A percentile compares a stretch with the other conserved stretches of the same genome.
Evolutionary conservation across 2,888 invertebrate genomes (phyloP).

Genomic region (Andrena trimmerana): DNA sequence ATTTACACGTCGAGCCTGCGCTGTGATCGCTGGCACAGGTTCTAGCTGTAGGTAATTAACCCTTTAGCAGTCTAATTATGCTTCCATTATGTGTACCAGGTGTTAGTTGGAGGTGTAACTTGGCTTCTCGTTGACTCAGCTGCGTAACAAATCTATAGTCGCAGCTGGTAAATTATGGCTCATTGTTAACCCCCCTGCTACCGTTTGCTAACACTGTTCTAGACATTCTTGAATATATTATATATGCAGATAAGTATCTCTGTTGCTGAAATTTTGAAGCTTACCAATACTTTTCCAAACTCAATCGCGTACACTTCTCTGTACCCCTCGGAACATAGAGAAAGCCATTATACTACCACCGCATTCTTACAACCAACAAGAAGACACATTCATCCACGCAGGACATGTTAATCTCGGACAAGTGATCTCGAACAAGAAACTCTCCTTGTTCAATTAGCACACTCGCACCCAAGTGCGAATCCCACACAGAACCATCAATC

Average conservation of each 20-base stretch:
- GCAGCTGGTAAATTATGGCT: constrained; percentile 8
- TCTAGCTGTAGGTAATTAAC: constrained; percentile 17
- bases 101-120: background rate
- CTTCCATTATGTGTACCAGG: background rate
- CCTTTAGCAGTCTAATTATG: background rate
- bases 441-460: too few species aligned
- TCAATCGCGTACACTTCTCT: background rate
- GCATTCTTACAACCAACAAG: background rate
- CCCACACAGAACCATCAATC: too few species aligned
- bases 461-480: too few species aligned
- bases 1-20: background rate
- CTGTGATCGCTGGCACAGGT: background rate
- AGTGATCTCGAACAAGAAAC: too few species aligned
- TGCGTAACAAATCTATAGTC: constrained; percentile 7
- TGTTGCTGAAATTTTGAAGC: background rate
- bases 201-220: background rate
- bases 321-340: too few species aligned
- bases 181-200: constrained; percentile 8
- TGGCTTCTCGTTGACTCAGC: background rate
- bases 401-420: too few species aligned
- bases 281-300: background rate
- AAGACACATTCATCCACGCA: too few species aligned
- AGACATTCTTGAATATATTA: background rate
- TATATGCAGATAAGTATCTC: background rate
- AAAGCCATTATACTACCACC: background rate